Evolutionary conservation across 2,888 invertebrate species (phyloP).

Genomic region (Aleiodes leptofemur): DNA sequence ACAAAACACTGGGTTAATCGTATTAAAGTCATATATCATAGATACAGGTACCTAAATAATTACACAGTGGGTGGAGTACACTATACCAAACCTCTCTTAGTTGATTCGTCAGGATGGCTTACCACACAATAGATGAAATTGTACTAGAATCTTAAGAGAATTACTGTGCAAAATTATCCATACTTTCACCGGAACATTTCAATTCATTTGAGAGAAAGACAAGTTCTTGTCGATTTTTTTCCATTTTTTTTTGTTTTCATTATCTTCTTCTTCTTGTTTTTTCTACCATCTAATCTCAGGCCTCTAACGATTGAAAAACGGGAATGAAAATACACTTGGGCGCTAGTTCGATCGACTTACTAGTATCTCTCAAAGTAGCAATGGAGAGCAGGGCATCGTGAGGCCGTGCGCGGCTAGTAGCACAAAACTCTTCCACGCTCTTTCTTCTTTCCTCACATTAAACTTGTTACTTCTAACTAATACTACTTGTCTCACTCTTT

Average conservation of each 20-base stretch:
- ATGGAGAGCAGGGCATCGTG: conserved; percentile 69
- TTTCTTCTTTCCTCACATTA: conserved; percentile 41
- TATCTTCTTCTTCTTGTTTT: conserved; percentile 1
- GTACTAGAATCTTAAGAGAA: neutral
- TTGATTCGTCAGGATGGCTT: neutral
- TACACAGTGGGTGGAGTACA: conserved; percentile 37
- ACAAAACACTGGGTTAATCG: conserved; percentile 56
- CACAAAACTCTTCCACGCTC: conserved; percentile 62
- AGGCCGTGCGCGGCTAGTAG: conserved; percentile 67
- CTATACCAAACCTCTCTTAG: neutral
- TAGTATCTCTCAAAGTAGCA: conserved; percentile 62
- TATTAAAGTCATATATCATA: conserved; percentile 59
- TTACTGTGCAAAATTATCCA: neutral
- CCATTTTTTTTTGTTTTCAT: neutral
- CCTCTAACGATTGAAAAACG: conserved; percentile 47
- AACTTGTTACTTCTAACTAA: neutral
- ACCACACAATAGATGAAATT: neutral
- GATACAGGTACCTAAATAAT: conserved; percentile 59
- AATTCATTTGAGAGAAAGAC: neutral
- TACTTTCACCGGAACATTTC: too few species aligned
- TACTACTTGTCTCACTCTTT: conserved; percentile 32
- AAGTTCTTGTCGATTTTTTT: neutral
- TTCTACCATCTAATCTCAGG: conserved; percentile 30
- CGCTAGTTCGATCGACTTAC: conserved; percentile 53
- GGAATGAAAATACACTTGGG: conserved; percentile 48